Base-by-base conservation (phyloP, 2,888 invertebrate species). In the Apoda limacodes region DNA sequence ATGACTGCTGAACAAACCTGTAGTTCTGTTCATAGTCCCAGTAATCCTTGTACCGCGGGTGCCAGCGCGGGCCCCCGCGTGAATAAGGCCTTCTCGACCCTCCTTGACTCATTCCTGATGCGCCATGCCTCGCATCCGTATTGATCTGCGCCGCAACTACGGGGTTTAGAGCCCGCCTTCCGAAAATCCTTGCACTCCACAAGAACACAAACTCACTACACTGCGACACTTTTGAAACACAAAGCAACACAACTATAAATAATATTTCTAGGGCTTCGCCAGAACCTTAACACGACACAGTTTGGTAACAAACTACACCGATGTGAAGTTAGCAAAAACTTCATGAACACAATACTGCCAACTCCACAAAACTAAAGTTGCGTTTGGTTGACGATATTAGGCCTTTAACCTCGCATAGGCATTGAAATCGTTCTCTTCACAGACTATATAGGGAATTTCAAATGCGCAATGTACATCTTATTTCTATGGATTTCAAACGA, bases 21-120 rank as follows among this genome's bases (percentile, higher is more conserved):
- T 76, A 80, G 46, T 74, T 78, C 35, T 80, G 78, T 34, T 80
- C 80, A 61, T 75, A 78, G 44, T 78, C 80, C 78, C 78, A 80
- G 55, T 75, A 80, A 37, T 80, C 80, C 60, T 80, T 80, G 65
- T 80, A 80, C 32, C 78, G 75, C 50, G 76, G 75, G 56, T 78
- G 76, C 75, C 78, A 80, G 25, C 78, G 67, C 31, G 69, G 76
- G 45, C 76, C 76, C 52, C 78, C 78, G 48, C 76, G 76, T 40
- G 76, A 76, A 44, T 71, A 78, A 38, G 78, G 78, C 46, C 78
- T 58, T 39, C 78, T 46, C 2, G 78, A 78, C 48, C 80, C 78
- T 37, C 78, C 78, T 46, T 78, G 78, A 53, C 78, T 80, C 80
- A 80, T 78, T 31, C 47, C 50, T 39, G 55, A 54, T 64, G 66